Evolutionary conservation across 2,797 vertebrate species (phyloP).

Genomic region (Notamacropus eugenii): DNA sequence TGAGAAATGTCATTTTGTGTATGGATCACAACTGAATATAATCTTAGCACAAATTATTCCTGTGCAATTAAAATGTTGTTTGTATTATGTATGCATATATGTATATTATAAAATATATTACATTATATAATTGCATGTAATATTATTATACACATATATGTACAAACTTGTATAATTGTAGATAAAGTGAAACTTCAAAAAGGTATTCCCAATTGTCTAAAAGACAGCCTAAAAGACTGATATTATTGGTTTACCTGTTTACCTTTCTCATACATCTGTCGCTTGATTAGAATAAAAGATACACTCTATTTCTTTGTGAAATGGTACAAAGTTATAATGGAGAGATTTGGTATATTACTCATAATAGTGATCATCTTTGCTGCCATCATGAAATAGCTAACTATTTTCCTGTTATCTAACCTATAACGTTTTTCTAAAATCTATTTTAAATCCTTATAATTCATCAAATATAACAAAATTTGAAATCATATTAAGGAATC

Average conservation of each 20-base stretch:
- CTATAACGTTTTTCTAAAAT: slow-evolving; percentile 38
- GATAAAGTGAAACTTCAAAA: neutral
- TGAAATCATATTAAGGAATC: neutral
- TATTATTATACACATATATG: too few relatives aligned
- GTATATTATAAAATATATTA: too few relatives aligned
- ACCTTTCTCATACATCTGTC: neutral
- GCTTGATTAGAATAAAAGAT: neutral
- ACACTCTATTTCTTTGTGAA: neutral
- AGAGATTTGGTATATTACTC: slow-evolving; percentile 3
- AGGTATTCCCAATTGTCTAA: neutral
- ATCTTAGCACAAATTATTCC: too few relatives aligned
- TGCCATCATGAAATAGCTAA: slow-evolving; percentile 18
- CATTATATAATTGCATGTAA: too few relatives aligned
- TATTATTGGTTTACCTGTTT: too few relatives aligned
- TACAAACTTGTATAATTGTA: neutral
- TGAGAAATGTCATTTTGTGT: neutral
- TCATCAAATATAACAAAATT: neutral
- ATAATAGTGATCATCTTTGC: slow-evolving; percentile 4
- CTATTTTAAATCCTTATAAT: slow-evolving; percentile 28
- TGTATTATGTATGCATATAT: too few relatives aligned
- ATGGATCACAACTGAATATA: neutral
- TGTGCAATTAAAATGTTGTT: too few relatives aligned
- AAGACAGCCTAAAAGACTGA: too few relatives aligned
- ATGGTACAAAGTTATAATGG: neutral
- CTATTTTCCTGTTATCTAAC: slow-evolving; percentile 17